Evolutionary conservation across 2,113 vertebrate species (phyloP).

Genomic region (Etheostoma spectabile): DNA sequence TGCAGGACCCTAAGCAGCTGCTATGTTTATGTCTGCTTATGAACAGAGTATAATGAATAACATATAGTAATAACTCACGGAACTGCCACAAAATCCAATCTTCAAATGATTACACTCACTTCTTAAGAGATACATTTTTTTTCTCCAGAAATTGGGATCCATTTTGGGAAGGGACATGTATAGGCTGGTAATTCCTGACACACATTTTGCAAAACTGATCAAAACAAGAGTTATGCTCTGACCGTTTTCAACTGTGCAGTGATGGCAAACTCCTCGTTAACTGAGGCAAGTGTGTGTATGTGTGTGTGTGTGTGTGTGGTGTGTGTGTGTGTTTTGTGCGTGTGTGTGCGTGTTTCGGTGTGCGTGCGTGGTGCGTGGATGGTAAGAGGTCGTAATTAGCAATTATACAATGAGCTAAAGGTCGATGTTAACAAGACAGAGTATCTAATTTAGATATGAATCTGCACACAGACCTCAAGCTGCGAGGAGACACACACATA

Average conservation of each 20-base stretch:
- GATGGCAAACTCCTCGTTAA: conserved; percentile 34
- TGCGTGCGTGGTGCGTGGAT: too few relatives aligned
- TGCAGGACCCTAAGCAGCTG: neutral
- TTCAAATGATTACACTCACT: neutral
- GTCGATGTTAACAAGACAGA: conserved; percentile 76
- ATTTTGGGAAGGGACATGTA: neutral
- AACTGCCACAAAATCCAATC: neutral
- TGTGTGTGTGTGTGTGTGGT: conserved; percentile 22
- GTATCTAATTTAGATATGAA: conserved; percentile 73
- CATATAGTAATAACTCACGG: conserved; percentile 9
- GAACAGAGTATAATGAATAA: neutral
- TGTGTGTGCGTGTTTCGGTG: too few relatives aligned
- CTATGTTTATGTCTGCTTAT: neutral
- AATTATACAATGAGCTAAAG: conserved; percentile 75
- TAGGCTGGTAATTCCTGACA: neutral
- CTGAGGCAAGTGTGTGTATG: neutral
- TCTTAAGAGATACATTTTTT: neutral
- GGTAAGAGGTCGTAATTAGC: conserved; percentile 54
- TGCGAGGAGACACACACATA: conserved; percentile 10
- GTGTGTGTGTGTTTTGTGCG: too few relatives aligned
- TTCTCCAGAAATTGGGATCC: neutral
- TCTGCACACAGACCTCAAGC: conserved; percentile 41
- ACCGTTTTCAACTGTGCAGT: neutral
- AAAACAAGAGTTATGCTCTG: neutral
- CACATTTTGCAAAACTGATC: neutral